Conservation (phyloP, 2,113 vertebrate species). For the Cavia porcellus region DNA sequence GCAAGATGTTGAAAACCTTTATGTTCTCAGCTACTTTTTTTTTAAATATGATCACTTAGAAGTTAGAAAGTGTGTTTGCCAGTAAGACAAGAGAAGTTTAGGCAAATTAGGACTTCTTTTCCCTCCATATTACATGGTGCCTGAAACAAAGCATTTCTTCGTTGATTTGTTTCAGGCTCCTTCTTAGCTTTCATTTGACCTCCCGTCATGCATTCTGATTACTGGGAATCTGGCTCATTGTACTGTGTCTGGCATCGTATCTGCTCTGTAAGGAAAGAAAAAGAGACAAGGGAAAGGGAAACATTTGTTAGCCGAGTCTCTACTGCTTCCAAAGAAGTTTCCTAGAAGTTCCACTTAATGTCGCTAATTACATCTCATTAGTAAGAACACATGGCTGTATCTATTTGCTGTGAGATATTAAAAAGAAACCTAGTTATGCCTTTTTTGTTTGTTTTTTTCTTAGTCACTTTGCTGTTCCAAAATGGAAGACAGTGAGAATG, state of each 20-base stretch:
- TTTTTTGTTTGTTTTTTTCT: neutral
- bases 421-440: neutral
- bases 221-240: neutral
- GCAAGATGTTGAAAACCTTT: constrained; percentile 62
- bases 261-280: neutral
- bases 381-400: neutral
- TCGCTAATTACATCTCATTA: neutral
- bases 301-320: neutral
- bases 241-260: neutral
- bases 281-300: neutral
- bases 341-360: neutral
- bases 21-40: constrained; percentile 49
- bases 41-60: constrained; percentile 47
- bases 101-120: neutral
- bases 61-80: constrained; percentile 60
- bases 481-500: neutral
- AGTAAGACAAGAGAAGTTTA: constrained; percentile 29
- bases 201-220: neutral
- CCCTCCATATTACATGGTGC: neutral
- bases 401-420: neutral
- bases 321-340: constrained; percentile 36
- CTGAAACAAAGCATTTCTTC: neutral
- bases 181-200: neutral
- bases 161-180: too few species aligned
- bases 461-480: neutral